These are phyloP conservation scores for Centropyge bicolor DNA, from an alignment of 2,797 vertebrate genomes.

Conservation along the genomic window DNA sequence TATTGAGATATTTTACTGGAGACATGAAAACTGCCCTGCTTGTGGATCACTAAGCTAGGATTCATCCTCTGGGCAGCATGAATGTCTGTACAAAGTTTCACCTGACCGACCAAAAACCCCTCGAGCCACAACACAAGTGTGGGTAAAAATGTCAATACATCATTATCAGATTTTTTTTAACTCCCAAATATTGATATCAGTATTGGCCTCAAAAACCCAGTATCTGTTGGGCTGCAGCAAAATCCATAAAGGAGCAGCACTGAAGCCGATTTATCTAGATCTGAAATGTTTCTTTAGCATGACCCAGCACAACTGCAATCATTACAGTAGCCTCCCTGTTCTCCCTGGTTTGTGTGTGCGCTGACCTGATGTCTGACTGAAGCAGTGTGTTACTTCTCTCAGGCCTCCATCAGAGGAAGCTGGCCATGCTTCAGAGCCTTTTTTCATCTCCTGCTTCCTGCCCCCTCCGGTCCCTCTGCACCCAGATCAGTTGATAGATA, in stretches of 20 bases:
- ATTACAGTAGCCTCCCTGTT: conserved; percentile 7
- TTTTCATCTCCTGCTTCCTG: conserved; percentile 75
- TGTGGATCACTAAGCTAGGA: background rate
- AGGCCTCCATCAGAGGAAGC: conserved; percentile 74
- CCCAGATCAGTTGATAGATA: conserved; percentile 72
- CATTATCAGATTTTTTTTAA: background rate
- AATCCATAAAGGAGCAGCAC: background rate
- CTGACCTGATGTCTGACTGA: conserved; percentile 28
- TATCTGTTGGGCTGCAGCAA: background rate
- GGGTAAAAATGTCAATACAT: background rate
- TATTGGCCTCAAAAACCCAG: background rate
- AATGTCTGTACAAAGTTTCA: background rate
- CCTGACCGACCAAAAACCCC: background rate
- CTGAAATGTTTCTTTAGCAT: background rate
- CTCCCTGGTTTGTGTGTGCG: background rate
- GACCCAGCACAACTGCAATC: conserved; percentile 2
- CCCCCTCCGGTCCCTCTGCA: conserved; percentile 37
- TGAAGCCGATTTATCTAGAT: background rate
- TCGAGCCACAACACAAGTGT: background rate
- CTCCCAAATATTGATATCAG: background rate
- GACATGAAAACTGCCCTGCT: background rate
- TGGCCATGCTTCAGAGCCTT: conserved; percentile 69
- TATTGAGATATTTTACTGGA: background rate
- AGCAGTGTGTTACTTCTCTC: conserved; percentile 29
- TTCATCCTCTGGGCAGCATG: background rate